Base-by-base conservation (phyloP, 2,113 vertebrate species). In the Siniperca knerii region DNA sequence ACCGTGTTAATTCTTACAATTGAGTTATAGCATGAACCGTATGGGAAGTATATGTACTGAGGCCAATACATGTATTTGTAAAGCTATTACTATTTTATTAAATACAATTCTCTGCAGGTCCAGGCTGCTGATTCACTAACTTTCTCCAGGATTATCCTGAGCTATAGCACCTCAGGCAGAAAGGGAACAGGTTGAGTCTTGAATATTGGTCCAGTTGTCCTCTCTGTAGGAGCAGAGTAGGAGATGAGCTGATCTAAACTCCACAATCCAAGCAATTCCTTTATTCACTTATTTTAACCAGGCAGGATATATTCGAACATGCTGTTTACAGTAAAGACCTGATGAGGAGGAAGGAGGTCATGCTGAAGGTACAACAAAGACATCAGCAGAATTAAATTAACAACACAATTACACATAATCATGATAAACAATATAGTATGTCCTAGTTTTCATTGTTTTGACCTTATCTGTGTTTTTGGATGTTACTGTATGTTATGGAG, bases 1-100 rank as follows among this genome's bases (percentile, higher is more conserved):
- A 89, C 79, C 55, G 42, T 57, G 72, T 57, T 61, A 12, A 73
- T 37, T 37, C 40, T 11, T 2, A 21, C 37, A 3, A 55, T 55
- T 33, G 12, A 48, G 60, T 79, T 74, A 44, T 8, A 23, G 33
- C 70, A 80, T 21, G 1, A 50, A 52, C 15, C 23, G 0, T 48
- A 13, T 13, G 6, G 11, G 10, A 6, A 5, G 58, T 35, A 13
- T 1, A 16, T 42, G 35, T 10, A 18, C 13, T 11, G 35, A 35
- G 8, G 4, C 1, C 37, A 33, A 46, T 11, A 2, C 18, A 20
- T n/a, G 13, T 58, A 13, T 46, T 8, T 60, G 11, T 62, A 29
- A 55, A 46, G 52, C 29, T 29, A 29, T 29, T 29, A 29, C 29
- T 29, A 29, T 2, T 29, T 29, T 29, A 29, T 29, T 29, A 29